phyloP scores from a whole-genome alignment of 2,888 invertebrate genomes.

The Drosophila pseudotakahashii region DNA sequence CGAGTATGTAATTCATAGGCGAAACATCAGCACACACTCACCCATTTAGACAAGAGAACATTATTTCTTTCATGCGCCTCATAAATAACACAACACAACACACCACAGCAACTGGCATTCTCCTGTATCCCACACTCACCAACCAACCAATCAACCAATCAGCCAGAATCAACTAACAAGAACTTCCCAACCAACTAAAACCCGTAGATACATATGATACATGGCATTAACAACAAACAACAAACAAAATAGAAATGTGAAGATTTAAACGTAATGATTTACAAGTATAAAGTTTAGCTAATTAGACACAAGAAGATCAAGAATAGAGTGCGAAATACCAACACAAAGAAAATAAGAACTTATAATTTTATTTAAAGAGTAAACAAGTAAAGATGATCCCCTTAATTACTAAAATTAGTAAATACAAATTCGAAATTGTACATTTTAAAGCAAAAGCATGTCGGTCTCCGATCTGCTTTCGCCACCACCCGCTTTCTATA shows the following conservation, averaged over 20 bases:
- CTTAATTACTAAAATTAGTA: conserved; percentile 75
- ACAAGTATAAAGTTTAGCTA: conserved; percentile 75
- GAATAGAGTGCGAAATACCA: conserved; percentile 53
- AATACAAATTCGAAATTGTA: conserved; percentile 78
- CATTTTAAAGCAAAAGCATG: conserved; percentile 60
- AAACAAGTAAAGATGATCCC: conserved; percentile 50
- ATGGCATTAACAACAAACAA: conserved; percentile 52
- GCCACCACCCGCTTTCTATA: conserved; percentile 3
- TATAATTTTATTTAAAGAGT: conserved; percentile 61
- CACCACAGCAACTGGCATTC: conserved; percentile 4
- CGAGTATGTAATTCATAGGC: conserved; percentile 65
- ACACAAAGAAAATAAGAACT: conserved; percentile 58
- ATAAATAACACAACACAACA: conserved; percentile 8
- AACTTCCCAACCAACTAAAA: conserved; percentile 30
- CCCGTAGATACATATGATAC: conserved; percentile 45
- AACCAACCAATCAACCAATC: conserved; percentile 33
- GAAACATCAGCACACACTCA: conserved; percentile 58
- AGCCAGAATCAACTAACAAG: conserved; percentile 19
- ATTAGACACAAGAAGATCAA: conserved; percentile 66
- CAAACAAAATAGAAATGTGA: conserved; percentile 57
- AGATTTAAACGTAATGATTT: conserved; percentile 65
- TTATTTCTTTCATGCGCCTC: conserved; percentile 55
- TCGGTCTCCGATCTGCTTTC: conserved; percentile 7
- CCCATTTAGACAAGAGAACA: conserved; percentile 50
- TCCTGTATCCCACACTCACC: conserved; percentile 7